phyloP scores from a whole-genome alignment of 92 coral and sea anemone genomes.

The Parazoanthus atlanticus region DNA sequence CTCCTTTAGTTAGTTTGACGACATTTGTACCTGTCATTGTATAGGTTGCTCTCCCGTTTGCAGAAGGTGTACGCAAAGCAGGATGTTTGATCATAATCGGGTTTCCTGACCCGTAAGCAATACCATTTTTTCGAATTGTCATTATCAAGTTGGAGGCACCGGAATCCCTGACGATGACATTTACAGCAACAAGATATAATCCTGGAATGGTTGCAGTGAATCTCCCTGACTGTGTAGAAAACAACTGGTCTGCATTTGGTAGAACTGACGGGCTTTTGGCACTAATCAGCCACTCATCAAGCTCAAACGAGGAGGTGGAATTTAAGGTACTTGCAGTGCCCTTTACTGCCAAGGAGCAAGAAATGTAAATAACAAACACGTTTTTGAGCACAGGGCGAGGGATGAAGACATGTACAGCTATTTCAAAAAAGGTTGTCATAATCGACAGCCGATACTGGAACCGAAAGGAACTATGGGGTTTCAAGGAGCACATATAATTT shows the following conservation, averaged over 20 bases:
- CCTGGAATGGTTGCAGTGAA: neutral
- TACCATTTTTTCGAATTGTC: neutral
- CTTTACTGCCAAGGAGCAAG: neutral
- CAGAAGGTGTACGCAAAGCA: neutral
- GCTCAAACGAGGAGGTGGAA: slow-evolving; percentile 10
- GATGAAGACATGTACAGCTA: too few relatives aligned
- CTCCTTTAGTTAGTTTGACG: neutral
- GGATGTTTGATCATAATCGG: slow-evolving; percentile 6
- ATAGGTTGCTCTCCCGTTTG: neutral
- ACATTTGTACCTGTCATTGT: slow-evolving; percentile 7
- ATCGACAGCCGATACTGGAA: too few relatives aligned
- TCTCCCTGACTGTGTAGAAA: neutral
- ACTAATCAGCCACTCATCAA: slow-evolving; percentile 14
- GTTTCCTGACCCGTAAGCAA: neutral
- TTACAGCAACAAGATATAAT: slow-evolving; percentile 6
- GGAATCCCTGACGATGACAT: slow-evolving; percentile 20
- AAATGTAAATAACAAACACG: neutral
- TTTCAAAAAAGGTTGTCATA: too few relatives aligned
- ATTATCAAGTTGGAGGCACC: neutral
- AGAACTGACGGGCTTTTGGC: neutral
- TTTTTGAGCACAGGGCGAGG: neutral
- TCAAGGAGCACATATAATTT: too few relatives aligned
- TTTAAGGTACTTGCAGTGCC: slow-evolving; percentile 2
- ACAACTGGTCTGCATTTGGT: neutral
- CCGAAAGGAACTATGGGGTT: too few relatives aligned